Base-by-base conservation (phyloP, 2,113 vertebrate genomes). In the Tympanuchus pallidicinctus region DNA sequence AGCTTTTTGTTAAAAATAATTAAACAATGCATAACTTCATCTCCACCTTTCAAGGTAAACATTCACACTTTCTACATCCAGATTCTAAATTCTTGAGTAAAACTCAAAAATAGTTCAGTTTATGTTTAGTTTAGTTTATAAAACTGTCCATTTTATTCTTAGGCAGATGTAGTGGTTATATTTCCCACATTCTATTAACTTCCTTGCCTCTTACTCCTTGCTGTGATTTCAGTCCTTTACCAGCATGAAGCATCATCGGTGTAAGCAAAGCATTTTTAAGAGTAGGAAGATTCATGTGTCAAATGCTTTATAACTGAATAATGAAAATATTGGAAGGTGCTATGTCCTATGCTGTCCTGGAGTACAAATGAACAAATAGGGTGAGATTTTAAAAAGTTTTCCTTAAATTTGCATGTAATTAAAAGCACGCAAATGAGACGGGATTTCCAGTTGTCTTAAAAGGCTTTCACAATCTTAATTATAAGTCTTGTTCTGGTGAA, bases 201-300 rank as follows among this genome's bases (percentile, higher is more conserved):
- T 90, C 63, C 70, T 76, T 69, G 63, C 82, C 42, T 63, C 30
- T n/a, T 20, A 59, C 18, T 59, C 75, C 28, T 77, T 85, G 79
- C 50, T 71, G 76, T 86, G 91, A 85, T 78, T 92, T 91, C 78
- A 91, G 2, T 59, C 60, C 75, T 63, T 79, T 42, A 64, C 61
- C 75, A 88, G 45, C 67, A 66, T 59, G 67, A 50, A 91, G 56
- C 59, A 87, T 70, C 89, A 73, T 87, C 71, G 48, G 0, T 66
- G 71, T 66, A 87, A 95, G 76, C 50, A 66, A 70, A 43, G 43
- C 21, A 76, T 89, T 83, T 50, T 86, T 22, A 42, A 17, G 25
- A 52, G 59, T 56, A 65, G 90, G 80, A 93, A 81, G 57, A 67
- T 72, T 83, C 81, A 72, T 57, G n/a, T 72, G 69, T 73, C 59